A percentile compares a stretch with the other conserved stretches of the same genome.
These are phyloP conservation scores for Zeuzera pyrina DNA, from an alignment of 2,888 invertebrate species.

Conservation along the genomic window DNA sequence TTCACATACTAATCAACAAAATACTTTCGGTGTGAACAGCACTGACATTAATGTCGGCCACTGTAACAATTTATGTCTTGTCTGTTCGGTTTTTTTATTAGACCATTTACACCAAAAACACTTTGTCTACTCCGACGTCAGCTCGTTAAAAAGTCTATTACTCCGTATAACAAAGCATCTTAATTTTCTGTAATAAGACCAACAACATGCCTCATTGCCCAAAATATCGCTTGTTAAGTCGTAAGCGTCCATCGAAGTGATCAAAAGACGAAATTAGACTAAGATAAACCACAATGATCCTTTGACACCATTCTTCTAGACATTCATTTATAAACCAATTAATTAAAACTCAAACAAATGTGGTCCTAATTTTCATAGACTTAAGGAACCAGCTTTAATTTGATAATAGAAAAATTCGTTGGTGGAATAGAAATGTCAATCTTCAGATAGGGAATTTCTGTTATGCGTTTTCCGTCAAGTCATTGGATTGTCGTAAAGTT, in stretches of 20 bases:
- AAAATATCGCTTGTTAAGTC: conserved; percentile 25
- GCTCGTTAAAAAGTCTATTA: neutral
- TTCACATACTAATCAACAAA: too few relatives aligned
- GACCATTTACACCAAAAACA: too few relatives aligned
- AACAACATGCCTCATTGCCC: conserved; percentile 17
- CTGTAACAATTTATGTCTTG: too few relatives aligned
- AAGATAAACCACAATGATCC: conserved; percentile 26
- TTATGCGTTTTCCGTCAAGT: conserved; percentile 22
- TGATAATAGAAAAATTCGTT: neutral
- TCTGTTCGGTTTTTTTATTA: too few relatives aligned
- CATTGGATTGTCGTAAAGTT: conserved; percentile 25
- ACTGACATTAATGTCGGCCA: too few relatives aligned
- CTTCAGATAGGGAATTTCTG: conserved; percentile 18
- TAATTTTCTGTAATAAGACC: conserved; percentile 15
- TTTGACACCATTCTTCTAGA: conserved; percentile 31
- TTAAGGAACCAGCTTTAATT: conserved; percentile 5
- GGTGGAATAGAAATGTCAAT: conserved; percentile 9
- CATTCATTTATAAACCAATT: neutral
- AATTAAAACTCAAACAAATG: conserved; percentile 3
- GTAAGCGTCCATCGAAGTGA: conserved; percentile 34
- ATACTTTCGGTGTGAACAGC: too few relatives aligned
- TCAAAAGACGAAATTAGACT: conserved; percentile 35
- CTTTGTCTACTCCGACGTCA: too few relatives aligned
- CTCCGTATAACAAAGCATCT: conserved; percentile 17
- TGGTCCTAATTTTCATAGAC: conserved; percentile 4